Conservation (phyloP, 37 sponge, comb jelly and placozoan genomes). For the Beroe forskalii region DNA sequence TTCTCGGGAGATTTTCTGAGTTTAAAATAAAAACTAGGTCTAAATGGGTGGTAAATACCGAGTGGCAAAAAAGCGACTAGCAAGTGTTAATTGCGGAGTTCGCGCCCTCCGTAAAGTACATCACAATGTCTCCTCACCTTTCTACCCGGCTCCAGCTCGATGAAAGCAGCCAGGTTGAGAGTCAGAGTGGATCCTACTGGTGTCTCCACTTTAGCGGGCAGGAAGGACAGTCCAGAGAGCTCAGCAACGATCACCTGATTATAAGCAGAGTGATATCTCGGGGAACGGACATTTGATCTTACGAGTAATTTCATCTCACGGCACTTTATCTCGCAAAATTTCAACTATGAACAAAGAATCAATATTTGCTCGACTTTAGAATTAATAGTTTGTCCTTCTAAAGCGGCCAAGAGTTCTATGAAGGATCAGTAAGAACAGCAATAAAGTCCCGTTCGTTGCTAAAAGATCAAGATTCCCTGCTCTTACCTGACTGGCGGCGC, state of each 20-base stretch:
- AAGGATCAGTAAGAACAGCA: too few species aligned
- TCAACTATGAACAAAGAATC: too few species aligned
- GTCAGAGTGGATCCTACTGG: not conserved
- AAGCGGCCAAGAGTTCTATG: too few species aligned
- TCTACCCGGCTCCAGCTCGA: not conserved
- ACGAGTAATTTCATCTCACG: too few species aligned
- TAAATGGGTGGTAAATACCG: not conserved
- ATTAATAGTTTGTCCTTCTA: too few species aligned
- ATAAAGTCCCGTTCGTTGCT: too few species aligned
- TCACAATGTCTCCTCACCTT: not conserved
- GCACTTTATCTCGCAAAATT: too few species aligned
- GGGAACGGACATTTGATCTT: not conserved
- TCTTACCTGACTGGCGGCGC: not conserved
- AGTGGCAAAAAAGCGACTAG: not conserved
- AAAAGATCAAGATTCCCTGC: not conserved
- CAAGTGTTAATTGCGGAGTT: too few species aligned
- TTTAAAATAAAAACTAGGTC: not conserved
- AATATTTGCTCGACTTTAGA: too few species aligned
- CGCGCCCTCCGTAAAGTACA: too few species aligned
- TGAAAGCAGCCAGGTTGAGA: slow-evolving; percentile 37
- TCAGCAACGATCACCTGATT: slow-evolving; percentile 44
- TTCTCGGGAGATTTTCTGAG: too few species aligned
- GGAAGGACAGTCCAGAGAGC: slow-evolving; percentile 3
- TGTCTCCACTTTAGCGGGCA: slow-evolving; percentile 14
- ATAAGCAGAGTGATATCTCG: too few species aligned